Evolutionary conservation across 2,797 vertebrate species (phyloP).

Genomic region (Syncerus caffer): DNA sequence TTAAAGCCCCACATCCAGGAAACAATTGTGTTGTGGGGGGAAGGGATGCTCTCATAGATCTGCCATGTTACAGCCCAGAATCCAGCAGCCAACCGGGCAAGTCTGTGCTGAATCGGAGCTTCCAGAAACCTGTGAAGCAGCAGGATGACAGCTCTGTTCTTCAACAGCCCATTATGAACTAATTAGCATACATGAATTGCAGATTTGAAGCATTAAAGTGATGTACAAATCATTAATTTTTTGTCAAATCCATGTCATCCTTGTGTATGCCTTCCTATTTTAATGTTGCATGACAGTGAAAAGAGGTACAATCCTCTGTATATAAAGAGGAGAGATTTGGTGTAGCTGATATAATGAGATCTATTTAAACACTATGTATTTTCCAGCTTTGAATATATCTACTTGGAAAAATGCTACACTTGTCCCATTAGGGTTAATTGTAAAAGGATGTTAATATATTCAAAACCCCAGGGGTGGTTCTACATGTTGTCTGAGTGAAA

Average conservation of each 20-base stretch:
- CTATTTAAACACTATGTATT: constrained; percentile 83
- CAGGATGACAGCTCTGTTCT: constrained; percentile 87
- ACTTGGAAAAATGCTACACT: constrained; percentile 73
- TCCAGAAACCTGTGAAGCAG: constrained; percentile 82
- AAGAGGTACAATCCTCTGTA: constrained; percentile 84
- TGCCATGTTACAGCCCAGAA: constrained; percentile 79
- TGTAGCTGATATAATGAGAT: constrained; percentile 84
- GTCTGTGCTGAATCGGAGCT: constrained; percentile 77
- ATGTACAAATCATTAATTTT: constrained; percentile 90
- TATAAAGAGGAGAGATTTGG: constrained; percentile 82
- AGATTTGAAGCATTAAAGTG: constrained; percentile 88
- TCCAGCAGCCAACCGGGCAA: constrained; percentile 78
- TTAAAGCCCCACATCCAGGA: constrained; percentile 83
- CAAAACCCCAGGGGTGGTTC: constrained; percentile 79
- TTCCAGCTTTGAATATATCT: constrained; percentile 82
- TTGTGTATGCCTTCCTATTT: constrained; percentile 85
- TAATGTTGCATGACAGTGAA: constrained; percentile 88
- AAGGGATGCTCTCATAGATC: constrained; percentile 78
- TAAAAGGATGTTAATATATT: constrained; percentile 83
- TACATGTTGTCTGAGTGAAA: constrained; percentile 80
- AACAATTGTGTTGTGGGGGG: constrained; percentile 77
- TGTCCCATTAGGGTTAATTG: constrained; percentile 85
- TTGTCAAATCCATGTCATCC: constrained; percentile 87
- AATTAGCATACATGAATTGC: constrained; percentile 90
- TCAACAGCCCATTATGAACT: constrained; percentile 86